phyloP scores from a whole-genome alignment of 2,113 vertebrate species.

The Cygnus buccinator region DNA sequence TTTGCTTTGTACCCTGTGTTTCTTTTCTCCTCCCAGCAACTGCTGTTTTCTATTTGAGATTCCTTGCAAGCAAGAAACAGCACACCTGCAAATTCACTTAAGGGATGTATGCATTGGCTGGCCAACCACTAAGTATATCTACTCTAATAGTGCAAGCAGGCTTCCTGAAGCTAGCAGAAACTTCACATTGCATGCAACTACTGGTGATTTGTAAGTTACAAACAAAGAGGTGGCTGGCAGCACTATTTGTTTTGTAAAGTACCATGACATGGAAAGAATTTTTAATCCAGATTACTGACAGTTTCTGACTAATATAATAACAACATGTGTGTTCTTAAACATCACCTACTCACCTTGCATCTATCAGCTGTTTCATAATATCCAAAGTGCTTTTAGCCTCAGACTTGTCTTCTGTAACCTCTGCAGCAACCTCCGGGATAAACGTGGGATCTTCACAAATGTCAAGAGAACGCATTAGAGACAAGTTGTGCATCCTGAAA shows the following conservation, averaged over 20 bases:
- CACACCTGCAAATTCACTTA: neutral
- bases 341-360: slow-evolving; percentile 39
- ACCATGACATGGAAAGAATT: neutral
- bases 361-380: slow-evolving; percentile 39
- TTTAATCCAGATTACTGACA: neutral
- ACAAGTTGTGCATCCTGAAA: slow-evolving; percentile 63
- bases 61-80: neutral
- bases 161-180: neutral
- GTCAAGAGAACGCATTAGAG: slow-evolving; percentile 58
- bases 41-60: neutral
- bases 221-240: neutral
- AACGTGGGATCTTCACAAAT: slow-evolving; percentile 68
- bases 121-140: neutral
- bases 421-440: slow-evolving; percentile 30
- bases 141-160: neutral
- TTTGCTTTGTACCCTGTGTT: neutral
- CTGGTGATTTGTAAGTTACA: neutral
- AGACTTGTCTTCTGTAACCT: neutral
- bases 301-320: neutral
- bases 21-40: neutral
- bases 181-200: neutral
- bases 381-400: neutral
- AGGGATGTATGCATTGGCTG: neutral
- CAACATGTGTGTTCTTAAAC: accelerated
- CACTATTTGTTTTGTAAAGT: neutral